Base-by-base conservation (phyloP, 1,140 invertebrate species). In the Helicoverpa zea region DNA sequence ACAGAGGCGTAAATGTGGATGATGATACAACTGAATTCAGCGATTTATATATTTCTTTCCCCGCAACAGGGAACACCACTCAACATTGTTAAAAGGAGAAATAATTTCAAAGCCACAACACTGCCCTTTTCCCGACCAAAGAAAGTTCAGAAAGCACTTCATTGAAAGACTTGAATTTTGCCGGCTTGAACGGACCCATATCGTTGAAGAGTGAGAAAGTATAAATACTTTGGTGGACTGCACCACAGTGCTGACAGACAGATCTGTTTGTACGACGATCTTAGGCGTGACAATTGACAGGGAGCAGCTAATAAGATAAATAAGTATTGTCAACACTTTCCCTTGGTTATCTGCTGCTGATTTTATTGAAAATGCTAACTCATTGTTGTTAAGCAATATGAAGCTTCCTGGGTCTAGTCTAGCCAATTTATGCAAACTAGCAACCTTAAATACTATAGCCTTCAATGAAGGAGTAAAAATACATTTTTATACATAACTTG, bases 181-280 rank as follows among this genome's bases (percentile, higher is more conserved):
- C 10, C 47, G 7, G 49, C 9, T 30, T 14, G 18, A 70, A 29
- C 47, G 13, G 13, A 30, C 30, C 66, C 49, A 30, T 30, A 70
- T 52, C 47, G 51, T 70, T 68, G 3, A 70, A 70, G 66, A 23
- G 66, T 52, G 66, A 52, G 66, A 70, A 70, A 70, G 66, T 70
- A 49, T 49, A 70, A 70, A 52, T 70, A 70, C 49, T 70, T n/a
- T 23, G n/a, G 11, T 51, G 66, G 66, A 70, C 18, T 29, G 13
- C 43, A 68, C 12, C 2, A 4, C 18, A 14, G 49, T 18, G n/a
- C 3, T 14, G 47, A 14, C 23, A n/a, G 4, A 14, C 61, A 29
- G 61, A n/a, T 18, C 4, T 52, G 66, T 52, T 70, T 70, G 66
- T 70, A 1, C 18, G 30, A 18, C 10, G 23, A 70, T 29, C 66